Base-by-base conservation (phyloP, 64 coral and sea anemone genomes). In the Cladopsammia gracilis region DNA sequence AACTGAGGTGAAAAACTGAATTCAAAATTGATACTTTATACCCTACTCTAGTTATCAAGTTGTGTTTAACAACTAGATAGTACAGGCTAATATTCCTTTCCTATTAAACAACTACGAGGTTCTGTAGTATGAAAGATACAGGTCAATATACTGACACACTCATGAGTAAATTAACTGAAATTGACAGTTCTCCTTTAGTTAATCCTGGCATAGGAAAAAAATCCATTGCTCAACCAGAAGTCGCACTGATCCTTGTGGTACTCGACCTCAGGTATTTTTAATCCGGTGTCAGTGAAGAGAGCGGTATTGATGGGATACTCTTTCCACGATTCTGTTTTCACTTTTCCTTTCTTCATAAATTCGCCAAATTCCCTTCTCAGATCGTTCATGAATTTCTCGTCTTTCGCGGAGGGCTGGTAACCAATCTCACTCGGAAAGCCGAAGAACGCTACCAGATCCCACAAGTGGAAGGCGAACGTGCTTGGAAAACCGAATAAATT, bases 371-470 rank as follows among this genome's bases (percentile, higher is more conserved):
- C 90, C 71, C 24, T 74, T 57, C 95, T 89, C 8, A 96, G 75
- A 67, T 76, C 64, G 12, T 23, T 78, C 90, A 73, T 77, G 25
- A 93, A 92, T 5, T 60, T 62, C 0, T 62, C 51, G 65, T 96
- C 90, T 49, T 26, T 82, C 14, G 61, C 5, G 26, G 91, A 96
- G 11, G 78, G 77, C 9, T 51, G 52, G n/a, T 96, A 70, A 57
- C 68, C 47, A 54, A 74, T 56, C 4, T 68, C 51, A 23, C 75
- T 70, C 20, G 83, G 89, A 20, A 93, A 93, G 57, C 90, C 90
- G 56, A 92, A 96, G 75, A 93, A 88, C 18, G 95, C 78, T 47
- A 96, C 66, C 20, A 96, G 77, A 23, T 96, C 95, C 95, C 90
- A 96, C 86, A 85, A 77, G 42, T 96, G 24, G n/a, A 69, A 23